Percentiles rank a stretch among this genome's conserved stretches.
These are phyloP conservation scores for Platycheirus albimanus DNA, from an alignment of 2,888 invertebrate species.

Conservation along the genomic window DNA sequence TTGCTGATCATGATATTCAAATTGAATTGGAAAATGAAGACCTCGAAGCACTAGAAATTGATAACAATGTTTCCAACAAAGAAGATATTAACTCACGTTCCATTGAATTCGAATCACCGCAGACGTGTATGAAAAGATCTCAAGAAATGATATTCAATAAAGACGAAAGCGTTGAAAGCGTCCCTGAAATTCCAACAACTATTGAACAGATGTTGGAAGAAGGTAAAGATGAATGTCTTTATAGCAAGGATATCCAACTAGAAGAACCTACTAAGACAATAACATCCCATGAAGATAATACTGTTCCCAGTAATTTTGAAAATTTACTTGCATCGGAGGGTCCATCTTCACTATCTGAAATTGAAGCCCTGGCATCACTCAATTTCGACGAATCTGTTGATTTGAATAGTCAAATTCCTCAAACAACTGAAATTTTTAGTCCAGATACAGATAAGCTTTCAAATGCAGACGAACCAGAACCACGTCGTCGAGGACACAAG, in stretches of 20 bases:
- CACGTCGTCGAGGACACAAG: constrained; percentile 83
- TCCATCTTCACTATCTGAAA: constrained; percentile 81
- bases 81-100: too few relatives aligned
- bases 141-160: constrained; percentile 95
- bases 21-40: constrained; percentile 83
- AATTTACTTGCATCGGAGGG: constrained; percentile 81
- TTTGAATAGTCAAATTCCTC: constrained; percentile 55
- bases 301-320: constrained; percentile 81
- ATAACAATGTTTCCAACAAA: background rate
- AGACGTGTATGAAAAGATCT: constrained; percentile 92
- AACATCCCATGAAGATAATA: constrained; percentile 83
- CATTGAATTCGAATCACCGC: constrained; percentile 84
- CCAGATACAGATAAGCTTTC: background rate
- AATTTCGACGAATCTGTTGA: constrained; percentile 73
- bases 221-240: constrained; percentile 77
- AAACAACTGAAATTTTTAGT: constrained; percentile 25
- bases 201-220: constrained; percentile 42
- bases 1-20: constrained; percentile 87
- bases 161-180: constrained; percentile 83
- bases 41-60: constrained; percentile 80
- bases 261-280: too few relatives aligned
- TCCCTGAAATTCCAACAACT: background rate
- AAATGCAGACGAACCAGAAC: constrained; percentile 77
- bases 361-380: constrained; percentile 76
- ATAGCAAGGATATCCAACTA: too few relatives aligned